Base-by-base conservation (phyloP, 1,140 invertebrate species). In the Cepaea nemoralis region DNA sequence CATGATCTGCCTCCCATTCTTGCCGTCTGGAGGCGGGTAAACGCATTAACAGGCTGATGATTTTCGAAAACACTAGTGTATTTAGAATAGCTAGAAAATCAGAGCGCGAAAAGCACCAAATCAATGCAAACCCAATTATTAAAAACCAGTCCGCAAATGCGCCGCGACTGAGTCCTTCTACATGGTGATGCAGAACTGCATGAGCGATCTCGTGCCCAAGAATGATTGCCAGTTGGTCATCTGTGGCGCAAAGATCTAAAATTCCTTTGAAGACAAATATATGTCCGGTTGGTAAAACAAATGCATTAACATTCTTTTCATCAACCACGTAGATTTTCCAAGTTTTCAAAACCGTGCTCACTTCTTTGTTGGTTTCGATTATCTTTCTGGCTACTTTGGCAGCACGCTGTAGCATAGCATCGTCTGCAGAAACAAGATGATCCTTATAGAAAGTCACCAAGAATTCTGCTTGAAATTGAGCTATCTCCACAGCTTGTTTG, bases 201-300 rank as follows among this genome's bases (percentile, higher is more conserved):
- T 95, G 94, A 40, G 94, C 92, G 89, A 95, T 94, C 90, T 95
- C 94, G 90, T 95, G 94, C 24, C 93, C 93, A 39, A 95, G 86
- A 75, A 95, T 89, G 71, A 93, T 88, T 35, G 92, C 94, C 2
- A 95, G 86, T 85, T 95, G 93, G 87, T 95, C 94, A 82, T 94
- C 93, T 85, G 91, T 93, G 50, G 91, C 85, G 24, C 92, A 91
- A 31, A 94, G 81, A 0, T 93, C 85, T n/a, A 95, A 84, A 83
- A 94, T 91, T 27, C 94, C 94, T 67, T 91, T 89, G 83, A 93
- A 94, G 0, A 95, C 92, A 89, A 94, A 94, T 37, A 95, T 94
- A 84, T 93, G 92, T 37, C 94, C 94, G 83, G 87, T 93, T 48
- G 93, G 92, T 75, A 94, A 86, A 59, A 93, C 93, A 89, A 92